Percentiles rank a stretch among this genome's conserved stretches.
phyloP scores from a whole-genome alignment of 1,140 invertebrate genomes.

The Platyura marginata region DNA sequence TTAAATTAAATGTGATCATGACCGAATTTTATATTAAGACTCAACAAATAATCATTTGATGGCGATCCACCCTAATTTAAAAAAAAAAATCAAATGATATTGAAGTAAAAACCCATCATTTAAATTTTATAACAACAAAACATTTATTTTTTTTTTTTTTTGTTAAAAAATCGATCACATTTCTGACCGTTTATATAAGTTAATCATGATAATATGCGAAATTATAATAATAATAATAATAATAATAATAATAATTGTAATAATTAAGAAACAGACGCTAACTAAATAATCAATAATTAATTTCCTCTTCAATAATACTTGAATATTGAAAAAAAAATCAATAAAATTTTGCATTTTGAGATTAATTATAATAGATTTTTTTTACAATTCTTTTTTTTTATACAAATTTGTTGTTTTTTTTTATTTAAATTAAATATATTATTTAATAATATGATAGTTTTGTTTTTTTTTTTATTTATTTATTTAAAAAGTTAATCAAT shows the following conservation, averaged over 20 bases:
- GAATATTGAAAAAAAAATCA: no score
- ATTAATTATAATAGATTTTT: no score
- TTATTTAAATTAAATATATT: neutral
- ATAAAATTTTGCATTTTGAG: neutral
- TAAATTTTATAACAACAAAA: slow-evolving; percentile 7
- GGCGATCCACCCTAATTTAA: no score
- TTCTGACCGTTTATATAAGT: neutral
- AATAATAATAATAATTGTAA: neutral
- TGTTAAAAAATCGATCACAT: slow-evolving; percentile 2
- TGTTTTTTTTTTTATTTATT: neutral
- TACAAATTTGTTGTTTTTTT: neutral
- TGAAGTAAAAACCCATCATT: neutral
- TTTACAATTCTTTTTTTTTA: neutral
- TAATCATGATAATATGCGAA: neutral
- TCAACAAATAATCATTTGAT: no score
- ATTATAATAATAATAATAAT: neutral
- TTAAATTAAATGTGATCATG: no score
- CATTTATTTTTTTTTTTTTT: slow-evolving; percentile 9
- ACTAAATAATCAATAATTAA: neutral
- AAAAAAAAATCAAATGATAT: no score
- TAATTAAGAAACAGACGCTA: neutral
- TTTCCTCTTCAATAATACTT: no score
- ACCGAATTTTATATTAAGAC: no score
- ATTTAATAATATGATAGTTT: neutral
- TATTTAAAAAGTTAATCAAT: neutral